Percentiles rank a stretch among this genome's conserved stretches.
phyloP scores from a whole-genome alignment of 2,113 vertebrate species.

The Psammodynastes pulverulentus region DNA sequence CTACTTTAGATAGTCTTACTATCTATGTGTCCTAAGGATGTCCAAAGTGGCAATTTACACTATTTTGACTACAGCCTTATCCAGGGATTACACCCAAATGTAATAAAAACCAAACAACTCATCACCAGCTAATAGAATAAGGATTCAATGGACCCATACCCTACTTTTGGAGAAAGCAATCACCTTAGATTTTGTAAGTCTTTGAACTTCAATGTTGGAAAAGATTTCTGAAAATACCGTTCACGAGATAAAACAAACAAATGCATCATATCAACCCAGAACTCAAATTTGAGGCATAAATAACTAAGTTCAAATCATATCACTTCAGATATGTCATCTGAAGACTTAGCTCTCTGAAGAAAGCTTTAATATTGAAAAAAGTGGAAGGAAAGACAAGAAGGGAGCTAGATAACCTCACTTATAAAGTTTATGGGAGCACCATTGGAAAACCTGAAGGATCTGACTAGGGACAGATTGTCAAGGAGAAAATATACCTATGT shows the following conservation, averaged over 20 bases:
- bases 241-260: background rate
- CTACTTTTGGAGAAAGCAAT: background rate
- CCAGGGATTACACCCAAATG: background rate
- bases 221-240: background rate
- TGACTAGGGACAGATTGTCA: background rate
- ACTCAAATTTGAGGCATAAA: background rate
- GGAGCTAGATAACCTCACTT: background rate
- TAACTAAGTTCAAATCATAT: background rate
- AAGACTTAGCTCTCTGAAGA: background rate
- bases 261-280: background rate
- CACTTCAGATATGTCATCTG: background rate
- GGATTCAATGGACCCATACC: background rate
- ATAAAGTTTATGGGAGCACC: background rate
- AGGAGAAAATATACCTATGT: background rate
- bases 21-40: background rate
- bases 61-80: background rate
- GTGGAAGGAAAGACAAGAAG: background rate
- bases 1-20: no score
- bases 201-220: background rate
- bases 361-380: background rate
- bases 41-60: background rate
- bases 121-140: background rate
- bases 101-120: background rate
- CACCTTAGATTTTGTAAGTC: background rate
- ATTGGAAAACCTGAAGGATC: background rate